Percentiles rank a stretch among this genome's conserved stretches.
Conservation (phyloP, 2,888 invertebrate species). For the Conomelus anceps region DNA sequence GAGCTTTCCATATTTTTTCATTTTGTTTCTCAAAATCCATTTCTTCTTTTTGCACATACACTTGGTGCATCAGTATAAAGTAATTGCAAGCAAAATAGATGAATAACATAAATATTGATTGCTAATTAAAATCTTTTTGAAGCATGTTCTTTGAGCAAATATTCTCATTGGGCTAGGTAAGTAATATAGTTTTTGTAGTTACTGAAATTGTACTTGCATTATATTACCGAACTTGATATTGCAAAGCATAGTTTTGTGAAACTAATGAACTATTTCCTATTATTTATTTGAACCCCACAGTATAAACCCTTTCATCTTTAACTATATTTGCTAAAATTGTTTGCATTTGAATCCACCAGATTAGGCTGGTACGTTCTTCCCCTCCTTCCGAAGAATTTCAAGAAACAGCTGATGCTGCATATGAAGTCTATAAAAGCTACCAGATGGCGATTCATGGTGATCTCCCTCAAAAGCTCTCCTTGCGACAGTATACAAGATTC, state of each 20-base stretch:
- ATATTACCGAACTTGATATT: background rate
- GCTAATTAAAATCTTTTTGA: no score
- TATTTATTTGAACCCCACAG: slow-evolving; percentile 33
- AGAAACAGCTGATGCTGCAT: slow-evolving; percentile 42
- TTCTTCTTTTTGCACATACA: no score
- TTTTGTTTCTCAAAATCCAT: no score
- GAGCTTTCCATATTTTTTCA: no score
- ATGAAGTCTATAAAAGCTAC: slow-evolving; percentile 72
- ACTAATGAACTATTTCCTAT: background rate
- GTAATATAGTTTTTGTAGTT: no score
- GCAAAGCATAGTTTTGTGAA: background rate
- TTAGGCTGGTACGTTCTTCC: slow-evolving; percentile 60
- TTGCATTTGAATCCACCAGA: slow-evolving; percentile 44
- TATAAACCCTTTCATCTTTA: slow-evolving; percentile 22
- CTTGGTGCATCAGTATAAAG: no score
- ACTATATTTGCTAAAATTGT: slow-evolving; percentile 11
- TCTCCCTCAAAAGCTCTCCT: slow-evolving; percentile 62
- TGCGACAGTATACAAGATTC: slow-evolving; percentile 71
- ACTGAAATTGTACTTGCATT: background rate
- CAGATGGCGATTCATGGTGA: slow-evolving; percentile 83
- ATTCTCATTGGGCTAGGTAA: no score
- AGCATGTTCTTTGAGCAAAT: no score
- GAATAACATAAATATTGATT: no score
- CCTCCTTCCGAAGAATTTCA: slow-evolving; percentile 46
- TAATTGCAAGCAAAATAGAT: no score